Conservation (phyloP, 2,888 invertebrate species). For the Hydrotaea diabolus region DNA sequence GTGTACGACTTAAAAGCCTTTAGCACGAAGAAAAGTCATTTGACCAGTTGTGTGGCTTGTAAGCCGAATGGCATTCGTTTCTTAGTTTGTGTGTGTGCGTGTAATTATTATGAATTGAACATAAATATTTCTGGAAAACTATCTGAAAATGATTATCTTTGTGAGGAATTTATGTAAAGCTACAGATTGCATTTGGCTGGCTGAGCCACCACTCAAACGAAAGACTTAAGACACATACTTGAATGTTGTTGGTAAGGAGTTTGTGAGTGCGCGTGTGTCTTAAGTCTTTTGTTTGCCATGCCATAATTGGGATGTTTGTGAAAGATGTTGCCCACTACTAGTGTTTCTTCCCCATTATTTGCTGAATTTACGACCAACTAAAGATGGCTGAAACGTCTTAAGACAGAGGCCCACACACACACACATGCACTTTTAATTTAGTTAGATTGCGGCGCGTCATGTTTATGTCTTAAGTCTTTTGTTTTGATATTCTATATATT, state of each 20-base stretch:
- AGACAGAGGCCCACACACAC: not conserved
- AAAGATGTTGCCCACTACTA: not conserved
- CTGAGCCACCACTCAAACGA: not conserved
- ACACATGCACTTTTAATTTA: not conserved
- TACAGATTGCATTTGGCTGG: not conserved
- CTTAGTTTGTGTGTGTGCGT: too few species aligned
- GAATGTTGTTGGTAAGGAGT: not conserved
- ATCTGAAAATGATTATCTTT: constrained; percentile 20
- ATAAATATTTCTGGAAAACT: constrained; percentile 31
- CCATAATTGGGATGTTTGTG: not conserved
- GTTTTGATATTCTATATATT: not conserved
- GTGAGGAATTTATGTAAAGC: constrained; percentile 7
- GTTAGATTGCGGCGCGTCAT: not conserved
- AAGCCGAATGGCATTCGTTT: not conserved
- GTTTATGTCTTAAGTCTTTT: constrained; percentile 6
- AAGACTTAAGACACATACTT: constrained; percentile 17
- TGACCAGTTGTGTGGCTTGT: not conserved
- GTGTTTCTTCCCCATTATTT: not conserved
- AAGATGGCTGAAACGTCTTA: not conserved
- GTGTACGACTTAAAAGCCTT: not conserved
- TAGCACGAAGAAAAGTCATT: not conserved
- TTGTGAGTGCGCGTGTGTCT: not conserved
- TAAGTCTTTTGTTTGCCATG: not conserved
- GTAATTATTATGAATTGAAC: constrained; percentile 32
- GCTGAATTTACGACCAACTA: constrained; percentile 5